Base-by-base conservation (phyloP, 2,888 invertebrate species). In the Reticulitermes lucifugus region DNA sequence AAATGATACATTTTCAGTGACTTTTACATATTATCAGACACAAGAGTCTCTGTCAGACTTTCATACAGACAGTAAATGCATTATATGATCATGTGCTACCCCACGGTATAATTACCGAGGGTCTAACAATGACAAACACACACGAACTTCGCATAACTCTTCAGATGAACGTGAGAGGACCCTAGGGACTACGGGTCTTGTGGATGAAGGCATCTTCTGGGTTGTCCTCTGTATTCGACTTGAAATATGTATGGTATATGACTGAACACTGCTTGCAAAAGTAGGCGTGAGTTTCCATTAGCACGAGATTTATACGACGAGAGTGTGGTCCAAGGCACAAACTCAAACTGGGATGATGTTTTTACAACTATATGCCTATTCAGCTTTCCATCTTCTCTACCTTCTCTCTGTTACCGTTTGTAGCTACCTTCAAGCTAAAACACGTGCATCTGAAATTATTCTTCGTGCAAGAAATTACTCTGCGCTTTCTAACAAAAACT, bases 381-480 rank as follows among this genome's bases (percentile, higher is more conserved):
- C 65, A 21, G 21, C 21, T 21, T 21, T n/a, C 60, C 60, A n/a
- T 65, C 65, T 9, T 65, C 65, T 25, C 65, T 60, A 3, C 21
- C 18, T n/a, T 65, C 14, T 14, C 60, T 60, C 9, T 25, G 25
- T 25, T 65, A 65, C n/a, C 65, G n/a, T 65, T 6, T 7, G 65
- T 2, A n/a, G n/a, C 25, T 65, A 12, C 65, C n/a, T 12, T 12
- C 9, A 25, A 65, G 65, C 65, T 65, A 65, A n/a, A n/a, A 65
- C 25, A 65, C n/a, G 25, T n/a, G 65, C 65, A 25, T 65, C 25
- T 7, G 9, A 65, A 25, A 25, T 65, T 25, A 25, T 65, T 12
- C 65, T 25, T 65, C 65, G n/a, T 65, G n/a, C 65, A 65, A 65
- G n/a, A 65, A 65, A 65, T 25, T 65, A 25, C n/a, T 65, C n/a